Percentiles rank a stretch among this genome's conserved stretches.
These are phyloP conservation scores for Pedionomus torquatus DNA, from an alignment of 2,113 vertebrate species.

Conservation along the genomic window DNA sequence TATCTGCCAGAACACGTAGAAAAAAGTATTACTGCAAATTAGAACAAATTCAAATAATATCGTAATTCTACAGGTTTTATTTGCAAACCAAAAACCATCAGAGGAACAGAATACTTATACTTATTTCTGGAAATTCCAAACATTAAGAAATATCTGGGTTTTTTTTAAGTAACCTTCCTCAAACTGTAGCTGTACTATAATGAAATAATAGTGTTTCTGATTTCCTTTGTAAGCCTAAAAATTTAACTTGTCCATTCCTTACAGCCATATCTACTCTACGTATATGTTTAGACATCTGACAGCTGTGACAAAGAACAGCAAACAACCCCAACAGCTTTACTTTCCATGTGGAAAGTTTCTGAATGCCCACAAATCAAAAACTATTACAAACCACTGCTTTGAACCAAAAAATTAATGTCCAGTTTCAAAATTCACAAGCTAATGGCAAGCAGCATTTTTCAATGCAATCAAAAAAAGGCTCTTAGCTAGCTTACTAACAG, in stretches of 20 bases:
- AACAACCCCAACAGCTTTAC: no score
- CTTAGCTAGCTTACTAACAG: background rate
- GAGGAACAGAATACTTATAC: background rate
- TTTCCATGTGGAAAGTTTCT: background rate
- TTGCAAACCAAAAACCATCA: background rate
- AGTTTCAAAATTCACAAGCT: background rate
- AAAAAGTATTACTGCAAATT: background rate
- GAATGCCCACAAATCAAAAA: background rate
- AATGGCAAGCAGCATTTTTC: background rate
- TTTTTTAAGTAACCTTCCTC: slow-evolving; percentile 61
- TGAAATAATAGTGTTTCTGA: slow-evolving; percentile 69
- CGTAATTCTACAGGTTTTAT: background rate
- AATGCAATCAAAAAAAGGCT: background rate
- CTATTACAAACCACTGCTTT: background rate
- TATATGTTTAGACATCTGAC: slow-evolving; percentile 39
- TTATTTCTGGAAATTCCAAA: background rate
- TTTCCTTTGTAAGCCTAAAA: slow-evolving; percentile 70
- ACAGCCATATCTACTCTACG: slow-evolving; percentile 17
- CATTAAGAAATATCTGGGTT: slow-evolving; percentile 8
- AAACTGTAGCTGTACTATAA: slow-evolving; percentile 66
- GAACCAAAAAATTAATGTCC: background rate
- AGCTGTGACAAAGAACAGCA: slow-evolving; percentile 61
- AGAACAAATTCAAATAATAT: background rate
- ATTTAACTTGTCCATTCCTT: slow-evolving; percentile 70
- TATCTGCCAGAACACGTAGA: background rate